These are phyloP conservation scores for Phrixothrix hirtus DNA, from an alignment of 2,888 invertebrate species.

Conservation along the genomic window DNA sequence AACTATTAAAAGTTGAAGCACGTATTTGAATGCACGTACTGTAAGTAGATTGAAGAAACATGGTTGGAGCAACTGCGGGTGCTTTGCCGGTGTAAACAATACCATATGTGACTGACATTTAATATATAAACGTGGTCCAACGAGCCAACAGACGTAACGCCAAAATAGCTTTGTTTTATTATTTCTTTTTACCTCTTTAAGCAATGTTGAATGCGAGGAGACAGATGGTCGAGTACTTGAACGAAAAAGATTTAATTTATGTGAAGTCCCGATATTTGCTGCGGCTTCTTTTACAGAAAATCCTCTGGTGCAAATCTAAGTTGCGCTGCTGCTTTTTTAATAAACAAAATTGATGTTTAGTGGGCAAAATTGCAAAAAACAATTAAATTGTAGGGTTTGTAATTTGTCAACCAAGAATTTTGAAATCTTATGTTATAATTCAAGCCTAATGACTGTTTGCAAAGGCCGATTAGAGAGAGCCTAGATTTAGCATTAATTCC, in stretches of 20 bases:
- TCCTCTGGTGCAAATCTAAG: no score
- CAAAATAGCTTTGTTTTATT: constrained; percentile 19
- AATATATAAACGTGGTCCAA: constrained; percentile 15
- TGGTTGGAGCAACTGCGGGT: background rate
- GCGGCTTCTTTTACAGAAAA: no score
- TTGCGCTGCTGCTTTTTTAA: no score
- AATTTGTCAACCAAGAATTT: no score
- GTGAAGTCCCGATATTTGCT: no score
- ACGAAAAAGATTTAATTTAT: background rate
- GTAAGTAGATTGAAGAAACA: constrained; percentile 5
- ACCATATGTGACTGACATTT: constrained; percentile 25
- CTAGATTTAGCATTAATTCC: no score
- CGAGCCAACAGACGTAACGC: constrained; percentile 17
- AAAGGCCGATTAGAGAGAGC: no score
- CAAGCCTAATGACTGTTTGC: no score
- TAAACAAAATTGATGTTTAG: no score
- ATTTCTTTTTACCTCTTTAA: constrained; percentile 15
- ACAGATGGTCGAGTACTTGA: constrained; percentile 1
- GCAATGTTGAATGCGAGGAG: background rate
- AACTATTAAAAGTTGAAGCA: constrained; percentile 4
- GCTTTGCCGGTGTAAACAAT: constrained; percentile 20
- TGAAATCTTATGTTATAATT: no score
- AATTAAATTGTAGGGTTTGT: no score
- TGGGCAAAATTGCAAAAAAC: no score
- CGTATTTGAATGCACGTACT: constrained; percentile 8